Evolutionary conservation across 2,113 vertebrate genomes (phyloP).

Genomic region (Calidris pugnax): DNA sequence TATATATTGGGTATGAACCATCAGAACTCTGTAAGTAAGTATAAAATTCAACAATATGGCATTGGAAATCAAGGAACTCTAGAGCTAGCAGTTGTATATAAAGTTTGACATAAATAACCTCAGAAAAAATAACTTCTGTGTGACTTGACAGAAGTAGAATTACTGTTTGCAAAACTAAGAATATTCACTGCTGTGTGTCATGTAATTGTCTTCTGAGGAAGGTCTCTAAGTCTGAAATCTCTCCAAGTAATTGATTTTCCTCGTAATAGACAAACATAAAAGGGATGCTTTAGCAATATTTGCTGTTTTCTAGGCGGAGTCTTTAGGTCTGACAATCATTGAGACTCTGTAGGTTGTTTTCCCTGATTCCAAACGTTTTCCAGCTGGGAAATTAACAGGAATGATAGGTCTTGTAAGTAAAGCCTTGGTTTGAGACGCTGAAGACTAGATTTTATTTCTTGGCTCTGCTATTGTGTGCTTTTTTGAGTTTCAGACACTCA

Average conservation of each 20-base stretch:
- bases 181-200: neutral
- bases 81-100: neutral
- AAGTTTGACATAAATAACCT: neutral
- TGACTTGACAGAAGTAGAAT: neutral
- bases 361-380: neutral
- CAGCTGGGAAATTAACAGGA: neutral
- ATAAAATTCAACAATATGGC: neutral
- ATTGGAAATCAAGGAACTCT: neutral
- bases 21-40: neutral
- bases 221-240: neutral
- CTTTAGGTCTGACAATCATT: neutral
- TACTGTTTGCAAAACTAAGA: neutral
- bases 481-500: neutral
- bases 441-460: neutral
- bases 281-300: neutral
- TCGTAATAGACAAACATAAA: neutral
- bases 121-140: neutral
- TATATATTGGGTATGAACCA: neutral
- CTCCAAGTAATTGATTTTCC: neutral
- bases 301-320: neutral
- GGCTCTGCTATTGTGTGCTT: neutral
- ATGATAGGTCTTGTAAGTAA: neutral
- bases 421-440: neutral
- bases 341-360: neutral
- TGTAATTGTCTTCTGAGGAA: neutral